phyloP scores from a whole-genome alignment of 2,888 invertebrate species.

The Xestia rhomboidea region DNA sequence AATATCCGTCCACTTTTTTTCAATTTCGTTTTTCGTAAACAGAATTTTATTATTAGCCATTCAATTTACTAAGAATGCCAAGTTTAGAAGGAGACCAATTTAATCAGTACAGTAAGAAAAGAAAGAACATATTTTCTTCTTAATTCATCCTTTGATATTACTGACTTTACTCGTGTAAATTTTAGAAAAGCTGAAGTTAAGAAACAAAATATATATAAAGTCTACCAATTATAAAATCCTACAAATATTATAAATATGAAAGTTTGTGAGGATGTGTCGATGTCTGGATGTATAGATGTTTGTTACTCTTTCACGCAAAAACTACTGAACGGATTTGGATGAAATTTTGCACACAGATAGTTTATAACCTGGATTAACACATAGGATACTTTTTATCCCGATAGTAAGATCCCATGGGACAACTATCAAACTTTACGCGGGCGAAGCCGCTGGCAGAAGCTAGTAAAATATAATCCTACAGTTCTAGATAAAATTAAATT shows the following conservation, averaged over 20 bases:
- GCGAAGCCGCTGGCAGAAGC: too few species aligned
- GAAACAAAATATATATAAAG: neutral
- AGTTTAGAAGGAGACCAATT: constrained; percentile 14
- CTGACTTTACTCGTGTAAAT: neutral
- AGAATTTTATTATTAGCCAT: constrained; percentile 19
- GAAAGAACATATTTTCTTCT: neutral
- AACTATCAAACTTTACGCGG: too few species aligned
- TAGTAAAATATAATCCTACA: neutral
- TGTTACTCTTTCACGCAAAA: too few species aligned
- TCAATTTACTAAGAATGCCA: constrained; percentile 19
- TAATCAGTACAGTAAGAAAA: constrained; percentile 19
- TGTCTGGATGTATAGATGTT: too few species aligned
- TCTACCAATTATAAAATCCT: neutral
- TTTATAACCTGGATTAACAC: too few species aligned
- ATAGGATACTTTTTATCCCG: too few species aligned
- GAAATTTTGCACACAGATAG: too few species aligned
- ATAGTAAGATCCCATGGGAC: too few species aligned
- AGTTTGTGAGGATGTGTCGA: too few species aligned
- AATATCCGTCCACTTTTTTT: constrained; percentile 12
- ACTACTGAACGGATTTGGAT: too few species aligned
- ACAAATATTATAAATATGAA: too few species aligned
- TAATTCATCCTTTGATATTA: neutral
- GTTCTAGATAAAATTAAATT: neutral
- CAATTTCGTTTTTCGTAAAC: constrained; percentile 17
- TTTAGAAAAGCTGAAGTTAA: neutral